Base-by-base conservation (phyloP, 2,888 invertebrate genomes). In the Thymelicus lineola region DNA sequence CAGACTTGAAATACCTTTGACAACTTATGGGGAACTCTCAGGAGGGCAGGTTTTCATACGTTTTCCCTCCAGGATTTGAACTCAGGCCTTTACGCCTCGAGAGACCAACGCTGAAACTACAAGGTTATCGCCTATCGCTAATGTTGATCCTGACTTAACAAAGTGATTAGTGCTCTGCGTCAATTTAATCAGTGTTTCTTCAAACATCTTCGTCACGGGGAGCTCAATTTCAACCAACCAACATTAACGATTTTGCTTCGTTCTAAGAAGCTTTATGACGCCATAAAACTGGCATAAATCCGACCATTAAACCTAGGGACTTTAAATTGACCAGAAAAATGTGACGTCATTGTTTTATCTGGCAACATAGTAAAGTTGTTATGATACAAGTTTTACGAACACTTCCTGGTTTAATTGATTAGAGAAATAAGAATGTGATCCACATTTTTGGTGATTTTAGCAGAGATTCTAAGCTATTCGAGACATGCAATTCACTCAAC, bases 321-420 rank as follows among this genome's bases (percentile, higher is more conserved):
- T 89, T 91, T 88, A 91, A 90, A 91, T 91, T 91, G 90, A 91
- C 89, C 87, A 89, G 87, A 87, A 87, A 82, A 86, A 82, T 84
- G 81, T 80, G 20, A 60, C 80, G 83, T 75, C 76, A 75, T 71
- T 74, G 74, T 75, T 75, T 74, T 74, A 74, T 75, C 70, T 66
- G 71, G 59, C 67, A 71, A 71, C 66, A 63, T 63, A 69, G 68
- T 69, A 69, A 68, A 72, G 65, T 57, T 66, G 53, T 57, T 58
- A 55, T 15, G 55, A 61, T 62, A 57, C 61, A 53, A 61, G 46
- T 68, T 66, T 62, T 62, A 57, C 14, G 61, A 14, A 20, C 28
- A 28, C 28, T 55, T 58, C 46, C 38, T 28, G 7, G 50, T 66
- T 60, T 59, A 60, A 66, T 66, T 48, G 42, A 60, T 38, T 50